Evolutionary conservation across 2,113 vertebrate genomes (phyloP).

Genomic region (Elanus axillaris): DNA sequence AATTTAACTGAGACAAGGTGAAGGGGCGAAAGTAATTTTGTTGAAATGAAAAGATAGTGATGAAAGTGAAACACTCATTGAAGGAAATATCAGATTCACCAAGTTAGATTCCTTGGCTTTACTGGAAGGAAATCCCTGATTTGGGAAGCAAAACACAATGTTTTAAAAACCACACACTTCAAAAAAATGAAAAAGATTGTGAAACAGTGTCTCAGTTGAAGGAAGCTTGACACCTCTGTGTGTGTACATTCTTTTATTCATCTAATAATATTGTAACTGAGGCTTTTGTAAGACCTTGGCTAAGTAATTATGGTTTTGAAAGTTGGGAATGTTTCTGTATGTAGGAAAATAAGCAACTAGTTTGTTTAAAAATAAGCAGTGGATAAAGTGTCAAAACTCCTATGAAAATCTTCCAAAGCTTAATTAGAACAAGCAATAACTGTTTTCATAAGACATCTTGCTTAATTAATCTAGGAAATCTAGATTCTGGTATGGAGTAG

Average conservation of each 20-base stretch:
- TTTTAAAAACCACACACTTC: background rate
- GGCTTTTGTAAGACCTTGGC: background rate
- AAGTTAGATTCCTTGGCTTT: background rate
- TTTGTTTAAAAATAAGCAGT: background rate
- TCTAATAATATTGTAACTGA: background rate
- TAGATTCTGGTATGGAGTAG: background rate
- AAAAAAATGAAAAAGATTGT: background rate
- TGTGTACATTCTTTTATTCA: background rate
- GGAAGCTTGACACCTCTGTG: background rate
- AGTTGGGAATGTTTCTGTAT: background rate
- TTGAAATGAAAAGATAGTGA: background rate
- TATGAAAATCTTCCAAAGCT: constrained; percentile 5
- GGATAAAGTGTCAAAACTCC: background rate
- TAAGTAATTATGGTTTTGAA: background rate
- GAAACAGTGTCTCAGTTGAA: background rate
- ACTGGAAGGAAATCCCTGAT: background rate
- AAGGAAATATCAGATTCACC: background rate
- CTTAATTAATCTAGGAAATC: background rate
- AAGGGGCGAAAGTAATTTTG: background rate
- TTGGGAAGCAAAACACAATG: background rate
- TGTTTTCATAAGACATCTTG: background rate
- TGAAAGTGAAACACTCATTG: background rate
- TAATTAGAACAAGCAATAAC: background rate
- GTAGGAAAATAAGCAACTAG: background rate
- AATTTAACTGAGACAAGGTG: background rate